Conservation (phyloP, 1,140 invertebrate genomes). For the Pseudomyrmex gracilis region DNA sequence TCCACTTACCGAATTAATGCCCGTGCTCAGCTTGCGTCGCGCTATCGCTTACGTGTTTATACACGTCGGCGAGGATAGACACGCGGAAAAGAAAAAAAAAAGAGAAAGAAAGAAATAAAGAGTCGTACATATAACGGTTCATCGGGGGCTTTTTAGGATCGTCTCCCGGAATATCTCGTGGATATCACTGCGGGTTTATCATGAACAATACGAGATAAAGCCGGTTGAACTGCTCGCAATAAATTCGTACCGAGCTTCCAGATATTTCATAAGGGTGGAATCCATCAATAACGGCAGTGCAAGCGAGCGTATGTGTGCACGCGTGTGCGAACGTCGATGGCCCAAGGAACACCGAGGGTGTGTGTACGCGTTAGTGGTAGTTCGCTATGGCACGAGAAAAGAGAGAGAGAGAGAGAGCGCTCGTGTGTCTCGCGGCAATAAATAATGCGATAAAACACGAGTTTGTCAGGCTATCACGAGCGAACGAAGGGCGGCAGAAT, state of each 20-base stretch:
- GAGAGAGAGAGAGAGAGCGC: conserved; percentile 9
- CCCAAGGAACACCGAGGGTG: conserved; percentile 33
- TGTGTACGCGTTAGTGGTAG: conserved; percentile 8
- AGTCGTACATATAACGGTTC: conserved; percentile 68
- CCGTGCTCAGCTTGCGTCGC: conserved; percentile 31
- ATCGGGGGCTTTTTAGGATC: conserved; percentile 76
- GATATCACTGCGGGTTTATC: conserved; percentile 84
- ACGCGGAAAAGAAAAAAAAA: conserved; percentile 42
- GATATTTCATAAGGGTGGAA: conserved; percentile 86
- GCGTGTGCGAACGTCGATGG: conserved; percentile 36
- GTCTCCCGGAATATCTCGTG: conserved; percentile 66
- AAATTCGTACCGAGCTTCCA: conserved; percentile 83
- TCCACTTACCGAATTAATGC: conserved; percentile 60
- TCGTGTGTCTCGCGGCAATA: conserved; percentile 80
- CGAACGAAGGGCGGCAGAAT: conserved; percentile 61
- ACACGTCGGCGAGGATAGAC: conserved; percentile 35
- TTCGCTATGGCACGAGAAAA: conserved; percentile 9
- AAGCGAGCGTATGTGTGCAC: conserved; percentile 41
- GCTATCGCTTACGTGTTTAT: conserved; percentile 32
- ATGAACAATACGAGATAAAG: conserved; percentile 85
- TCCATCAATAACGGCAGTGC: conserved; percentile 84
- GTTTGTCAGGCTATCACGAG: conserved; percentile 84
- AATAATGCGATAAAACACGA: conserved; percentile 86
- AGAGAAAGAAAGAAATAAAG: not conserved
- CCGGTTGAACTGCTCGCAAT: conserved; percentile 83